Evolutionary conservation across 92 coral and sea anemone species (phyloP), one percentile per base, ranked within the genome.

Genomic region (Anthopleura xanthogrammica): DNA sequence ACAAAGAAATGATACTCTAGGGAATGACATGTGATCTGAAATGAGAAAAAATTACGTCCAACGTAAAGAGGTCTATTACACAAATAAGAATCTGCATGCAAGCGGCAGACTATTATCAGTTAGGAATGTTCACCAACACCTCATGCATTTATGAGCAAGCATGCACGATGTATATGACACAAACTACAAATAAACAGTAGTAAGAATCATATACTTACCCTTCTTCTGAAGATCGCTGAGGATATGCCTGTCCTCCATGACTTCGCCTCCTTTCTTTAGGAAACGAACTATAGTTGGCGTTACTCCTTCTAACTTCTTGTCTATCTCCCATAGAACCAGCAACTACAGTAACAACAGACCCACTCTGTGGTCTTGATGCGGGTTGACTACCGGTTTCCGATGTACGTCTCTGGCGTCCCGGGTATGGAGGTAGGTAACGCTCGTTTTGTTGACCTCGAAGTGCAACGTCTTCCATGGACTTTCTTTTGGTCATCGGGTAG

Each of bases 341-440:
- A 41, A 54, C 65, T 1, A 77, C 76, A 7, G 66, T 77, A 12
- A 84, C 87, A 22, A 78, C 76, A 7, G 88, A 85, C 4, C 79
- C 88, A 79, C 88, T 85, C 56, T 78, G 78, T 12, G 88, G 88
- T 78, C 88, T 41, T n/a, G 82, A 46, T 58, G 64, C 5, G 36
- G 23, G 86, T 16, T 29, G 36, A 29, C 36, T 29, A 29, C 39
- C 72, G n/a, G 13, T 60, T 41, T 73, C 80, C 75, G 80, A 73
- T 73, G 48, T 52, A 50, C 83, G 41, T 16, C 79, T 75, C 41
- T 52, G 82, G 50, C 78, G 50, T 71, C 60, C 64, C 7, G 65
- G 78, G 76, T 79, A 71, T 8, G 79, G 72, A 57, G 88, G 88
- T 7, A 73, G 16, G 41, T 48, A 16, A 41, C 75, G 52, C 72